phyloP scores from a whole-genome alignment of 2,888 invertebrate genomes.

The Eupithecia dodoneata region DNA sequence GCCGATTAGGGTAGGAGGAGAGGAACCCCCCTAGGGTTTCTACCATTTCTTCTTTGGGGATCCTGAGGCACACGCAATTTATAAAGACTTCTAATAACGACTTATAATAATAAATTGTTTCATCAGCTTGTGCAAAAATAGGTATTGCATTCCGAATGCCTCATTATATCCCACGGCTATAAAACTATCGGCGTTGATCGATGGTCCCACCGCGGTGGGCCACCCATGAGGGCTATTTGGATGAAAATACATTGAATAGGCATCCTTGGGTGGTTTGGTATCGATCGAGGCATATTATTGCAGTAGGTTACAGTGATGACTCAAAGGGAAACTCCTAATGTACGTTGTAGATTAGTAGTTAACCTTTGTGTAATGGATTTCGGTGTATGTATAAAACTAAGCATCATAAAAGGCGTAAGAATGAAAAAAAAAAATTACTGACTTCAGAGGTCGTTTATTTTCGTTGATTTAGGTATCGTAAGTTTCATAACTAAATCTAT shows the following conservation, averaged over 20 bases:
- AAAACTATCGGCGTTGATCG: conserved; percentile 19
- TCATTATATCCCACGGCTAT: conserved; percentile 43
- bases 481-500: background rate
- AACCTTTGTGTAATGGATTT: background rate
- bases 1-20: too few species aligned
- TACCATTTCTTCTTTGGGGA: too few species aligned
- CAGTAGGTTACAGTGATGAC: background rate
- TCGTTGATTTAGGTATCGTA: background rate
- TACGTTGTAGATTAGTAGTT: background rate
- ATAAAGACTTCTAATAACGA: too few species aligned
- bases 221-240: conserved; percentile 30
- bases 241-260: conserved; percentile 14
- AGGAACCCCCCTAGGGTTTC: too few species aligned
- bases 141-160: conserved; percentile 53
- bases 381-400: too few species aligned
- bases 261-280: background rate
- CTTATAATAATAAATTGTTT: background rate
- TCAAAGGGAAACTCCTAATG: background rate
- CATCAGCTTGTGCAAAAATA: conserved; percentile 7
- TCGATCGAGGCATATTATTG: background rate
- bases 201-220: conserved; percentile 34
- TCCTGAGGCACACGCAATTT: too few species aligned
- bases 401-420: too few species aligned
- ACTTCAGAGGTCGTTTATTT: background rate
- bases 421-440: too few species aligned